Percentiles rank a stretch among this genome's conserved stretches.
Conservation (phyloP, 2,888 invertebrate genomes). For the Eugnorisma glareosa region DNA sequence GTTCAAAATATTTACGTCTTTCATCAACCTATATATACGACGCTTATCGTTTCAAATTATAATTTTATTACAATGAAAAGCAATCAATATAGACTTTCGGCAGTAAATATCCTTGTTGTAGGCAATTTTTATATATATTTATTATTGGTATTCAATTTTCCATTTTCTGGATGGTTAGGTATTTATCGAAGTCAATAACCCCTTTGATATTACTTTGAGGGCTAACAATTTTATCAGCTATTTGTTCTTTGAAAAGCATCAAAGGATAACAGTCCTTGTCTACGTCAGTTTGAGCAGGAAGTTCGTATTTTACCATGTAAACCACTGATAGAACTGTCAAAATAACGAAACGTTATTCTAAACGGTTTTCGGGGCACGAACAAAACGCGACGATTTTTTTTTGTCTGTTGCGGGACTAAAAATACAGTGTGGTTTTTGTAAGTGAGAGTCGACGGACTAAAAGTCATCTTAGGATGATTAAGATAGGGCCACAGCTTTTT, state of each 20-base stretch:
- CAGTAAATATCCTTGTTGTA: not conserved
- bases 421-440: conserved; percentile 38
- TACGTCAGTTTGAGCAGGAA: conserved; percentile 44
- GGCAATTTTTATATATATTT: too few relatives aligned
- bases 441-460: conserved; percentile 11
- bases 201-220: conserved; percentile 24
- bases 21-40: not conserved
- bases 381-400: conserved; percentile 7
- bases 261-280: conserved; percentile 33
- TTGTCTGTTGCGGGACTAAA: conserved; percentile 27
- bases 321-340: conserved; percentile 58
- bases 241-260: conserved; percentile 32
- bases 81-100: not conserved
- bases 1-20: not conserved
- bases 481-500: conserved; percentile 46
- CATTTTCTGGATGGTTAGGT: not conserved
- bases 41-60: not conserved
- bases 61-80: not conserved
- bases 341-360: conserved; percentile 43
- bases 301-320: conserved; percentile 45
- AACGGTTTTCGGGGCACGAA: conserved; percentile 34
- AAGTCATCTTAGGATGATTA: conserved; percentile 38
- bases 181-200: conserved; percentile 14
- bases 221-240: conserved; percentile 17
- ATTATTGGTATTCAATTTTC: conserved; percentile 18